These are phyloP conservation scores for Carduelis carduelis DNA, from an alignment of 2,797 vertebrate genomes.

Conservation along the genomic window DNA sequence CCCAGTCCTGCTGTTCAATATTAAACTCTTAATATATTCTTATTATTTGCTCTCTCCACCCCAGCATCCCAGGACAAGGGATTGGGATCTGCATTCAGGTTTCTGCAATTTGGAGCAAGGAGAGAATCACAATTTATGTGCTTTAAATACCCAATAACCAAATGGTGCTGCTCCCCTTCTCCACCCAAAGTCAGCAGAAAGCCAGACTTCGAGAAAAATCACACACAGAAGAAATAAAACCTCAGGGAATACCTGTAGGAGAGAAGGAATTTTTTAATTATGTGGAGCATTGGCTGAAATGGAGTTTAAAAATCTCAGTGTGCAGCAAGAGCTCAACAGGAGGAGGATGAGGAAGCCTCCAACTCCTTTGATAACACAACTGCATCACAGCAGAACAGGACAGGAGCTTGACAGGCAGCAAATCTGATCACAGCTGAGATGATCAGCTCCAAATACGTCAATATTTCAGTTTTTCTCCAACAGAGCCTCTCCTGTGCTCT, in stretches of 20 bases:
- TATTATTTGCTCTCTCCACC: neutral
- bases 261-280: neutral
- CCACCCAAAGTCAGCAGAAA: neutral
- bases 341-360: neutral
- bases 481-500: neutral
- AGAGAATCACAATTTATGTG: neutral
- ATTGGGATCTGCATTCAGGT: neutral
- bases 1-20: neutral
- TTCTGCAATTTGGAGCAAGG: no score
- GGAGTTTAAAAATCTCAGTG: neutral
- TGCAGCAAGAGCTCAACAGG: neutral
- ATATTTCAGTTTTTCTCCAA: neutral
- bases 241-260: neutral
- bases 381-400: neutral
- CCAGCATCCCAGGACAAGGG: neutral
- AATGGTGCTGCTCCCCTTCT: neutral
- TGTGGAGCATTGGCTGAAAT: neutral
- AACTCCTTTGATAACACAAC: neutral
- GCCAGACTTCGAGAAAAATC: neutral
- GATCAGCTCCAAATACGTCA: neutral
- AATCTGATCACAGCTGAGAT: neutral
- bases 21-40: neutral
- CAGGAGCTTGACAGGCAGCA: neutral
- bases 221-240: neutral
- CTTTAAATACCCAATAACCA: neutral